Conservation (phyloP, 2,113 vertebrate genomes). For the Xiphias gladius region DNA sequence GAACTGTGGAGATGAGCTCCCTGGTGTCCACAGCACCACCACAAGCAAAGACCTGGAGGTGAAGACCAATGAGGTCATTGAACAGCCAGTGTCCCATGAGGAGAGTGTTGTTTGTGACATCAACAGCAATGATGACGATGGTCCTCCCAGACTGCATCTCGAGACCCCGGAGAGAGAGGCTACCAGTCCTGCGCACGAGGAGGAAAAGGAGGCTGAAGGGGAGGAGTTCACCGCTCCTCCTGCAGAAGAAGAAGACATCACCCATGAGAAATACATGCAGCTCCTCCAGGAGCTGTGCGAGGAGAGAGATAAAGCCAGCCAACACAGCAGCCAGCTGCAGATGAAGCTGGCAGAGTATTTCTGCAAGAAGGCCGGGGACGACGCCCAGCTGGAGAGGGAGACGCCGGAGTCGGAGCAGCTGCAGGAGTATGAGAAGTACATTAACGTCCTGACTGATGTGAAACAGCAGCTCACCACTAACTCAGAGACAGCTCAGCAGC, state of each 20-base stretch:
- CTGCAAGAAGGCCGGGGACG: conserved; percentile 65
- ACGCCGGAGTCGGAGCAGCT: conserved; percentile 35
- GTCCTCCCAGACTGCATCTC: conserved; percentile 10
- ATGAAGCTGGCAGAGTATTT: conserved; percentile 78
- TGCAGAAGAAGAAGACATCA: background rate
- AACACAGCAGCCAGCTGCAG: conserved; percentile 79
- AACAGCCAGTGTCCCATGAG: conserved; percentile 1
- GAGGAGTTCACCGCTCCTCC: background rate
- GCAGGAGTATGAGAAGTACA: conserved; percentile 77
- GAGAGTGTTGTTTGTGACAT: conserved; percentile 18
- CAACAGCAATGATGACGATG: background rate
- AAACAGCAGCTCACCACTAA: conserved; percentile 48
- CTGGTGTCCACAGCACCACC: background rate
- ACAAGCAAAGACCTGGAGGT: conserved; percentile 8
- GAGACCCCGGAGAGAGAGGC: conserved; percentile 37
- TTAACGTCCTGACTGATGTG: conserved; percentile 77
- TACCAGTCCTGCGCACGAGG: background rate
- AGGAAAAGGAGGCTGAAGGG: conserved; percentile 9
- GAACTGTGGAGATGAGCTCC: background rate
- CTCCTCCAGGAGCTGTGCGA: conserved; percentile 68
- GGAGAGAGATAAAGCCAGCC: conserved; percentile 74
- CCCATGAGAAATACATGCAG: conserved; percentile 59
- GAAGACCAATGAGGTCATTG: background rate
- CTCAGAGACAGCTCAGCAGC: conserved; percentile 56
- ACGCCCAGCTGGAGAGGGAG: conserved; percentile 39